Evolutionary conservation across 2,888 invertebrate genomes (phyloP), one percentile per base, ranked within the genome.

Genomic region (Cantharis rufa): DNA sequence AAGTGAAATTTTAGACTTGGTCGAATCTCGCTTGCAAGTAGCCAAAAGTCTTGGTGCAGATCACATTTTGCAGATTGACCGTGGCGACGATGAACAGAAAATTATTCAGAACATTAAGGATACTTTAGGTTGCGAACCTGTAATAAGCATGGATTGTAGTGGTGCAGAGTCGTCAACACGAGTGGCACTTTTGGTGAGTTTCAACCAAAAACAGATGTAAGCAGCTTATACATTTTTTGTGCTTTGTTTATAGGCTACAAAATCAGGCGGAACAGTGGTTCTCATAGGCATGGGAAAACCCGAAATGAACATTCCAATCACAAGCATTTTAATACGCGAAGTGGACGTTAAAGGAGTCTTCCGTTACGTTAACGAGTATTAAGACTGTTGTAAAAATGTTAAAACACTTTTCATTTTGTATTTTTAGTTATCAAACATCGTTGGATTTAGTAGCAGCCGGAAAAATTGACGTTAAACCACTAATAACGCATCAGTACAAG

Each of bases 311-410:
- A 85, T 98, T 78, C 98, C 98, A 1, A 89, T 98, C 63, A 92
- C 95, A 0, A 93, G 93, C 84, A 95, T 97, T 2, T 90, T 95
- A 27, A 89, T 93, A 0, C 89, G 96, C 73, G 98, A 98, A 89
- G 94, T 99, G 10, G 98, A 98, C 88, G 95, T 99, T 81, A 91
- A 94, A 78, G 98, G 98, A 79, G 93, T 97, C 76, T 98, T 98
- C 89, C 92, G 98, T 88, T 98, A 98, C 86, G 95, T 92, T 79
- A 97, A 97, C 88, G 96, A 95, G 95, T 78, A 70, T 69, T 68
- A 28, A 21, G 3, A 2, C 7, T 27, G 10, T 32, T 24, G 16
- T 48, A 69, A 69, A n/a, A 15, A 16, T 66, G 10, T 11, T 13
- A 10, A 13, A 11, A 71, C 11, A 1, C 68, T 63, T 69, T 61